Evolutionary conservation across 2,888 invertebrate genomes (phyloP).

Genomic region (Neuroscelio doddi): DNA sequence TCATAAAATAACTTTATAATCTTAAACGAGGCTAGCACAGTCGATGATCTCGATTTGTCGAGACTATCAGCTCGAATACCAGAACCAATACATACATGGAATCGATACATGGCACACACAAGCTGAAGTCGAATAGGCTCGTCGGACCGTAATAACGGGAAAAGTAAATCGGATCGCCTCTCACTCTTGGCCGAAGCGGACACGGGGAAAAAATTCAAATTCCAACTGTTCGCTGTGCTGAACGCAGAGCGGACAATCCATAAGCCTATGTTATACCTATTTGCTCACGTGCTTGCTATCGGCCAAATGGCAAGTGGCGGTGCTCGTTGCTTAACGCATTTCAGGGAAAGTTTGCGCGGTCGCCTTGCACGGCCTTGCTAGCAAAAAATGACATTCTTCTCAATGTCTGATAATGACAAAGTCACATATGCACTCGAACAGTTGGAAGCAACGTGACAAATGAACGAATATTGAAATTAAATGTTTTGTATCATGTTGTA

Average conservation of each 20-base stretch:
- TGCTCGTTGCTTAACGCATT: slow-evolving; percentile 53
- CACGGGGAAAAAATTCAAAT: slow-evolving; percentile 57
- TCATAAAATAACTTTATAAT: no score
- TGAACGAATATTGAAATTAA: no score
- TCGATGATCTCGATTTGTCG: slow-evolving; percentile 40
- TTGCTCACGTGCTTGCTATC: slow-evolving; percentile 25
- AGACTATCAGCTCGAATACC: slow-evolving; percentile 45
- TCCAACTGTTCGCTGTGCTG: slow-evolving; percentile 51
- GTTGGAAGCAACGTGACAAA: not conserved
- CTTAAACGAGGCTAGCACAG: slow-evolving; percentile 13
- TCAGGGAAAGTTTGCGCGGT: slow-evolving; percentile 59
- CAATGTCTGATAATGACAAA: slow-evolving; percentile 31
- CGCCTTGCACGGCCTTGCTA: slow-evolving; percentile 45
- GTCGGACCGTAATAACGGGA: slow-evolving; percentile 63
- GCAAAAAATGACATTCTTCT: slow-evolving; percentile 29
- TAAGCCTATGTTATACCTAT: slow-evolving; percentile 21
- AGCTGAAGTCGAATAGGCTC: slow-evolving; percentile 32
- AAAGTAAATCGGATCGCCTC: slow-evolving; percentile 68
- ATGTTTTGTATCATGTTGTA: no score
- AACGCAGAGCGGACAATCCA: slow-evolving; percentile 42
- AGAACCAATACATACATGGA: slow-evolving; percentile 40
- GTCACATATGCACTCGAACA: not conserved
- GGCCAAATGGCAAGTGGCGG: slow-evolving; percentile 33
- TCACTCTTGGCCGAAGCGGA: slow-evolving; percentile 60
- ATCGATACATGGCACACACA: slow-evolving; percentile 40